These are phyloP conservation scores for Triplophysa rosa DNA, from an alignment of 2,113 vertebrate genomes.

Conservation along the genomic window DNA sequence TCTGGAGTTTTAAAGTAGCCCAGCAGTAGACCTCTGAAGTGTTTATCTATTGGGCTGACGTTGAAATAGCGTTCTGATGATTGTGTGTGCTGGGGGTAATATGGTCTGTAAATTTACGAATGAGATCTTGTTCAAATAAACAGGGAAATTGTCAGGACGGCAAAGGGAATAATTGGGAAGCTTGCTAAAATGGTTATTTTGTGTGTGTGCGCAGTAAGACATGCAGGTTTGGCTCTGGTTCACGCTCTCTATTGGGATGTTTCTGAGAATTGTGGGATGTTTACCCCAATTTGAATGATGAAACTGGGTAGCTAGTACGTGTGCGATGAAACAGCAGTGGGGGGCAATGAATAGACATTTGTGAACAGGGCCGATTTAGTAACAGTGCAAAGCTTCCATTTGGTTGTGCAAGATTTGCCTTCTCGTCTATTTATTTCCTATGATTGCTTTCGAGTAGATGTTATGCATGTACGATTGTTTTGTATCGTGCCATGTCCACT, in stretches of 20 bases:
- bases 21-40: background rate
- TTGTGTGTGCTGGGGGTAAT: background rate
- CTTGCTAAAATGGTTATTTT: background rate
- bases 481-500: background rate
- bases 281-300: slow-evolving; percentile 17
- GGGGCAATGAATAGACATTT: background rate
- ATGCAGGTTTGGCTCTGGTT: slow-evolving; percentile 7
- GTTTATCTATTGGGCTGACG: background rate
- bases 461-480: background rate
- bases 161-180: background rate
- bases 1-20: no score
- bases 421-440: background rate
- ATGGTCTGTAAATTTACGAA: background rate
- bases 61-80: background rate
- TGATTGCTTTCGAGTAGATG: background rate
- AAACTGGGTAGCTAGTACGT: background rate
- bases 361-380: background rate
- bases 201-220: background rate
- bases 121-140: background rate
- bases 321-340: background rate
- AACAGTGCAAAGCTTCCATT: slow-evolving; percentile 22
- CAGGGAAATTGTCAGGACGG: background rate
- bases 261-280: slow-evolving; percentile 27
- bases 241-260: background rate
- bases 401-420: slow-evolving; percentile 21